Evolutionary conservation across 1,140 invertebrate genomes (phyloP).

Genomic region (Carposina sasakii): DNA sequence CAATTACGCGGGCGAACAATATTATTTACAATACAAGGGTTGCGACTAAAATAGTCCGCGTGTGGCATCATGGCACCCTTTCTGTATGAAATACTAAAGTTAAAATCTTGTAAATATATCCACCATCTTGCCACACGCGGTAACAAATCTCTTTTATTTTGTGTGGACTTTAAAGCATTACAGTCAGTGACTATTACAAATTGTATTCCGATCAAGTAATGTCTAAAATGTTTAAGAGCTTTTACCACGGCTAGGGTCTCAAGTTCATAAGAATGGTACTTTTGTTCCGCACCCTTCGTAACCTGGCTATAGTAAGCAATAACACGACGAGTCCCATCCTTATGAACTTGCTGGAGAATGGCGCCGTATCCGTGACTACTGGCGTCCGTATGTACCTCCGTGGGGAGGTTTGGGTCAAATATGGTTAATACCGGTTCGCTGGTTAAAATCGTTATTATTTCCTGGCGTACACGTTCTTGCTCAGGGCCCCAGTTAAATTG

Average conservation of each 20-base stretch:
- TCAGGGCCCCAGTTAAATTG: neutral
- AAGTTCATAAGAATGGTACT: slow-evolving; percentile 40
- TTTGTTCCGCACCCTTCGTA: slow-evolving; percentile 28
- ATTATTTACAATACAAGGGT: slow-evolving; percentile 15
- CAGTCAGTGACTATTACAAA: slow-evolving; percentile 57
- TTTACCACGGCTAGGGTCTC: slow-evolving; percentile 38
- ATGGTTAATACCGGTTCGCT: slow-evolving; percentile 24
- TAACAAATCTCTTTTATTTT: slow-evolving; percentile 36
- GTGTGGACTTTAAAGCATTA: slow-evolving; percentile 36
- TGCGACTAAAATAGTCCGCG: slow-evolving; percentile 40
- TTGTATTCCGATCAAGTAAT: slow-evolving; percentile 40
- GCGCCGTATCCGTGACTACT: slow-evolving; percentile 32
- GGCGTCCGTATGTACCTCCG: slow-evolving; percentile 43
- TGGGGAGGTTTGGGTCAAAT: slow-evolving; percentile 24
- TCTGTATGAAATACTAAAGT: slow-evolving; percentile 47
- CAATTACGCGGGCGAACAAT: slow-evolving; percentile 14
- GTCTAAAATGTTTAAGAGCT: slow-evolving; percentile 35
- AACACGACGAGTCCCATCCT: slow-evolving; percentile 20
- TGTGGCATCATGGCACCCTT: slow-evolving; percentile 28
- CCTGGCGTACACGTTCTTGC: neutral
- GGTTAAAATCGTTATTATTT: slow-evolving; percentile 9
- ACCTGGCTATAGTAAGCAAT: slow-evolving; percentile 35
- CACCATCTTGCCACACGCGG: slow-evolving; percentile 27
- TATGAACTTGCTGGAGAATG: slow-evolving; percentile 22
- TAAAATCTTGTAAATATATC: too few species aligned